These are phyloP conservation scores for Oligia strigilis DNA, from an alignment of 2,888 invertebrate species.

Conservation along the genomic window DNA sequence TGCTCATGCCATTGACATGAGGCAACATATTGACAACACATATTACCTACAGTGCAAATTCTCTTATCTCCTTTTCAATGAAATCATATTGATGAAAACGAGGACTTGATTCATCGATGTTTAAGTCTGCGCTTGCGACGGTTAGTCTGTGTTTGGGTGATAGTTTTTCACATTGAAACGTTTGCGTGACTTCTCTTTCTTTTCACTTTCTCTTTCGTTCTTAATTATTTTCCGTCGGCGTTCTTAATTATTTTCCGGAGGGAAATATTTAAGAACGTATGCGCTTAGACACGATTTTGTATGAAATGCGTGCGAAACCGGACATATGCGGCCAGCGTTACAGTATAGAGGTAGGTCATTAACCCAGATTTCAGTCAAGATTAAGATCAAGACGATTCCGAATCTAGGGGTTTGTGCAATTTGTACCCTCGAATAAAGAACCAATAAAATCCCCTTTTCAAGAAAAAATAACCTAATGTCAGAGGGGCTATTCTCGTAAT, in stretches of 20 bases:
- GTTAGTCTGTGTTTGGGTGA: not conserved
- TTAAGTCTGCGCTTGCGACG: not conserved
- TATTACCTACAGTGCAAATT: conserved; percentile 8
- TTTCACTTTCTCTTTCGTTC: no score
- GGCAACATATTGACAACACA: not conserved
- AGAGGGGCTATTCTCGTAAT: no score
- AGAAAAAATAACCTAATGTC: not conserved
- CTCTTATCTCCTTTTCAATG: conserved; percentile 10
- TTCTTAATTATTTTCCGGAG: no score
- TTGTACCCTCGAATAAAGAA: not conserved
- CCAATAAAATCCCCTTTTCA: not conserved
- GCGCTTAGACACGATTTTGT: no score
- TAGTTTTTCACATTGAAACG: no score
- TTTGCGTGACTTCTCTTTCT: not conserved
- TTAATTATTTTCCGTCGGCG: no score
- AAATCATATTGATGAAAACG: not conserved
- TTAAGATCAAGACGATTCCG: not conserved
- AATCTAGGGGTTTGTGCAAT: not conserved
- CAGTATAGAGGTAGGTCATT: not conserved
- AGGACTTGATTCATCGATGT: not conserved
- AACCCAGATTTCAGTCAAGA: conserved; percentile 9
- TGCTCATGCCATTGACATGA: conserved; percentile 2
- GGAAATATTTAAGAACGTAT: no score
- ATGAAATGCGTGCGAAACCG: no score
- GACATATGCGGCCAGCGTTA: no score